Base-by-base conservation (phyloP, 2,113 vertebrate genomes). In the Pteruthius melanotis region DNA sequence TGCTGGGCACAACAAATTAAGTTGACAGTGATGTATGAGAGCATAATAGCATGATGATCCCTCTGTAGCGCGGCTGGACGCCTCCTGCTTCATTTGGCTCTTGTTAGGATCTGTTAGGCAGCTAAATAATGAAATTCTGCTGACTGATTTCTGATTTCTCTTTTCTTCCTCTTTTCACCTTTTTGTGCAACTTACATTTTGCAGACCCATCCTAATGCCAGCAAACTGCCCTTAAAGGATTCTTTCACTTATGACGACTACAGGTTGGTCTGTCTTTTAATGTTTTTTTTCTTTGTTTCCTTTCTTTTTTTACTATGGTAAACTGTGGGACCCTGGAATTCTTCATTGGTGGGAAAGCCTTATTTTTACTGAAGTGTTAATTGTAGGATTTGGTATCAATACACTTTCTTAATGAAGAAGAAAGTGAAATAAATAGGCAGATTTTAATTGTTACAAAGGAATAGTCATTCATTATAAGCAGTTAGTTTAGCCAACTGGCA, bases 171-270 rank as follows among this genome's bases (percentile, higher is more conserved):
- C 59, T 78, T 96, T 95, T 94, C 95, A 95, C 87, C 96, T 96
- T 97, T 94, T 94, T 91, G 94, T 96, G 65, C 96, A 97, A 97
- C 96, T 93, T 96, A 78, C 39, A 30, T 96, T 98, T 98, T 95
- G 92, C 97, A 99, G 99, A 99, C 98, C 97, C 99, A 99, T 98
- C 99, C 99, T 63, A 99, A 99, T 74, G 99, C 99, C 98, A 99
- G 97, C 98, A 99, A 99, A 97, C 98, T 99, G 97, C 98, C 99
- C 95, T 97, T 99, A 98, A 99, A 99, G 98, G 99, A 99, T 97
- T 98, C 98, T 96, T 99, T 99, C 98, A 99, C 99, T 72, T 99
- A 99, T 40, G 99, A 99, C 11, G 99, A 99, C 98, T 99, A 99
- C 99, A 99, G 99, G 99, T 99, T 95, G 96, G 99, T 99, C 91